Percentiles rank a stretch among this genome's conserved stretches.
Evolutionary conservation across 2,888 invertebrate species (phyloP).

Genomic region (Cheilosia grossa): DNA sequence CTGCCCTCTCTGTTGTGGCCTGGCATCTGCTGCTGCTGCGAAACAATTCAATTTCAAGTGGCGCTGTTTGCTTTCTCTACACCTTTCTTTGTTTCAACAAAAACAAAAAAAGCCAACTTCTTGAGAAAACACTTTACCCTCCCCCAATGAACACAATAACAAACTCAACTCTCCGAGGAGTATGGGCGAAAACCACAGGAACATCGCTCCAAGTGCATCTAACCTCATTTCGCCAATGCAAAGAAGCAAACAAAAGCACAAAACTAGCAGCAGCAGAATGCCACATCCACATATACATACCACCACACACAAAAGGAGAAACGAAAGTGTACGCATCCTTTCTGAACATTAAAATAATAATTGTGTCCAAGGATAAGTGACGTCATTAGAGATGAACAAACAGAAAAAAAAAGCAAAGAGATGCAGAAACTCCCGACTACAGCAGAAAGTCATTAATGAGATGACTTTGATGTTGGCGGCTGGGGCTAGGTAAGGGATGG

Average conservation of each 20-base stretch:
- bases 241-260: slow-evolving; percentile 27
- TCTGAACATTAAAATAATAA: slow-evolving; percentile 62
- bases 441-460: slow-evolving; percentile 59
- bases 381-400: slow-evolving; percentile 48
- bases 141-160: slow-evolving; percentile 63
- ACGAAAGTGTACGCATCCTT: slow-evolving; percentile 61
- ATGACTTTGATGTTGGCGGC: slow-evolving; percentile 43
- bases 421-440: slow-evolving; percentile 26
- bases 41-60: slow-evolving; percentile 66
- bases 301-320: slow-evolving; percentile 19
- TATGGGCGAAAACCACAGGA: slow-evolving; percentile 40
- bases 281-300: neutral
- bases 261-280: slow-evolving; percentile 26
- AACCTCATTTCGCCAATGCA: slow-evolving; percentile 59
- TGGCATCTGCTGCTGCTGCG: neutral
- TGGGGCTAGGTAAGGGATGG: neutral
- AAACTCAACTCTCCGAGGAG: slow-evolving; percentile 44
- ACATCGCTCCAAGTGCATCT: slow-evolving; percentile 62
- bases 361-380: slow-evolving; percentile 70
- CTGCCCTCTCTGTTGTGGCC: neutral
- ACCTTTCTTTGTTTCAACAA: slow-evolving; percentile 56
- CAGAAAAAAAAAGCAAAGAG: slow-evolving; percentile 10
- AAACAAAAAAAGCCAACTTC: slow-evolving; percentile 41
- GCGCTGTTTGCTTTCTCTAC: slow-evolving; percentile 54
- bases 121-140: slow-evolving; percentile 53